Base-by-base conservation (phyloP, 2,888 invertebrate species). In the Drosophila prolongata region DNA sequence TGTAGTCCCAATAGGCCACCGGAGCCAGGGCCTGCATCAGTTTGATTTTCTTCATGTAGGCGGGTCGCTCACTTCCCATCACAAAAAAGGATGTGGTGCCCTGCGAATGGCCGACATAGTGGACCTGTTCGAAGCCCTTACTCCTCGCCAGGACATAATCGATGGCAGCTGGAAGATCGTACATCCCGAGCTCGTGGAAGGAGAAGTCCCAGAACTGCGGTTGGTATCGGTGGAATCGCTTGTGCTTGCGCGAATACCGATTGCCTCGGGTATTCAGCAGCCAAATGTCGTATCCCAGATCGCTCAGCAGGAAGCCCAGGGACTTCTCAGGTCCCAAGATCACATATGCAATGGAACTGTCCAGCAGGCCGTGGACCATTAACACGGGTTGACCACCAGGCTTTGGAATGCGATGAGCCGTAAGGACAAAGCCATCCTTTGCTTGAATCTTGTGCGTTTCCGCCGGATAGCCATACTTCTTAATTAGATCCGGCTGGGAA, bases 351-450 rank as follows among this genome's bases (percentile, higher is more conserved):
- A 94, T 94, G 0, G 96, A 95, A 16, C 95, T 95, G 19, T 94
- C 94, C n/a, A 96, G 83, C 0, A 97, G 90, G 0, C 97, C 96
- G 76, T 95, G 95, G 92, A 95, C 93, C 50, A 96, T 49, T 24
- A 95, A 93, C 0, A 95, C 93, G 0, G 93, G 93, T 1, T 93
- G 94, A 10, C 94, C 93, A 0, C 80, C 82, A 0, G 80, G 79
- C 10, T 73, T 87, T 0, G 94, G 93, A 49, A 97, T 95, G 38
- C 97, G 94, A 88, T 97, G 96, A 83, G 96, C 80, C 46, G 94
- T 93, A 66, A 97, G 91, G 8, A 96, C 94, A 85, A 96, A 97
- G 0, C 96, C 95, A 92, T 97, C 97, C 11, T 93, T 86, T 0
- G 97, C 97, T 13, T 92, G 92, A 0, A 95, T 93, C 1, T 84